A percentile compares a stretch with the other conserved stretches of the same genome.
Evolutionary conservation across 1,140 invertebrate genomes (phyloP).

Genomic region (Mesaphorura yosii): DNA sequence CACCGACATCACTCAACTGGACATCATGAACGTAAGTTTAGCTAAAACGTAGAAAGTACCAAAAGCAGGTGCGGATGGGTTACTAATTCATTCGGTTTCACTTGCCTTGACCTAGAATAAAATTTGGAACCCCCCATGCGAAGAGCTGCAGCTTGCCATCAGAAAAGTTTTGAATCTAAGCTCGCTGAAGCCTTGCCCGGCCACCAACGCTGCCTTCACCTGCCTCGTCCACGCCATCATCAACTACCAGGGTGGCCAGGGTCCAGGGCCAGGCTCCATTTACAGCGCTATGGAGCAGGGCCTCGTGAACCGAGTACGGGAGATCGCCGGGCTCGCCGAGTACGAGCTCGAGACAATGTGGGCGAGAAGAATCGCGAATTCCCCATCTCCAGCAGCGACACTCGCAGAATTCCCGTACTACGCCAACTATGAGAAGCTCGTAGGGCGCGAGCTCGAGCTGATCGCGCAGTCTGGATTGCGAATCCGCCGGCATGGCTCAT

Average conservation of each 20-base stretch:
- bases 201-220: background rate
- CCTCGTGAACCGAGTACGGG: background rate
- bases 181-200: background rate
- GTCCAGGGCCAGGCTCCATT: too few species aligned
- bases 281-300: background rate
- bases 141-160: too few species aligned
- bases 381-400: background rate
- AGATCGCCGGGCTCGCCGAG: background rate
- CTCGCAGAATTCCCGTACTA: background rate
- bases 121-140: too few species aligned
- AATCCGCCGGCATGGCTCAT: background rate
- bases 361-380: background rate
- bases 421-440: background rate
- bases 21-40: too few species aligned
- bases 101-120: too few species aligned
- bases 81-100: too few species aligned
- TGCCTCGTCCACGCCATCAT: background rate
- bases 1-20: too few species aligned
- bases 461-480: background rate
- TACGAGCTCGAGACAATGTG: background rate
- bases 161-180: background rate
- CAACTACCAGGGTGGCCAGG: background rate
- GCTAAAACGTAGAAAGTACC: too few species aligned
- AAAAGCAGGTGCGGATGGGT: too few species aligned
- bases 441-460: background rate